These are phyloP conservation scores for Cistogaster globosa DNA, from an alignment of 2,888 invertebrate species.

Conservation along the genomic window DNA sequence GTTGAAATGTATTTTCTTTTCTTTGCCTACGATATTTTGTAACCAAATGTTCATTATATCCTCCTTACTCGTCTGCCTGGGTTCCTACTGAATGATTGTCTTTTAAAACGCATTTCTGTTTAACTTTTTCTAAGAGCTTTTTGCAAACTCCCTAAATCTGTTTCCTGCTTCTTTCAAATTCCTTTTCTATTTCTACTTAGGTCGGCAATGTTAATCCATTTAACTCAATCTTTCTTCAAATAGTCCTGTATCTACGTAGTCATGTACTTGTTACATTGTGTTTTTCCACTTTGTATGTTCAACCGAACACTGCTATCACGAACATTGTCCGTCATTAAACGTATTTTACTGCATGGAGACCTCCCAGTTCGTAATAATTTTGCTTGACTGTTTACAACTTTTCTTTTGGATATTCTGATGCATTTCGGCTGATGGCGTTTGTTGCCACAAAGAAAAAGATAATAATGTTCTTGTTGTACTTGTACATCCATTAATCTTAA, in stretches of 20 bases:
- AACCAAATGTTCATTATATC: slow-evolving; percentile 43
- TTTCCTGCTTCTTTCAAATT: slow-evolving; percentile 57
- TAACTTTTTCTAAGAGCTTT: slow-evolving; percentile 2
- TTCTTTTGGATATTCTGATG: slow-evolving; percentile 13
- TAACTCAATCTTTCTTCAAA: slow-evolving; percentile 67
- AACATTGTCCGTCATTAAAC: background rate
- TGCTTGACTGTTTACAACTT: background rate
- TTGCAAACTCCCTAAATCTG: slow-evolving; percentile 26
- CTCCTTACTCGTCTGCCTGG: slow-evolving; percentile 1
- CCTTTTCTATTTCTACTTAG: slow-evolving; percentile 36
- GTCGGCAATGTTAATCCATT: slow-evolving; percentile 67
- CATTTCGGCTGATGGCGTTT: slow-evolving; percentile 43
- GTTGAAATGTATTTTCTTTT: background rate
- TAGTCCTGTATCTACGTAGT: slow-evolving; percentile 6
- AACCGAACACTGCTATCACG: background rate
- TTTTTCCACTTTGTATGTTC: background rate
- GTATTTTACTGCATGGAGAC: background rate
- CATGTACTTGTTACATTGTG: slow-evolving; percentile 10
- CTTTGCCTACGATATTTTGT: background rate
- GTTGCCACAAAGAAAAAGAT: slow-evolving; percentile 56
- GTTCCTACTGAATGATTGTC: background rate
- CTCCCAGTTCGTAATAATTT: background rate
- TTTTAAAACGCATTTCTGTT: slow-evolving; percentile 51
- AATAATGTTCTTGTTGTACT: slow-evolving; percentile 32
- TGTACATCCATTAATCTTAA: slow-evolving; percentile 44